Base-by-base conservation (phyloP, 2,888 invertebrate genomes). In the Harpagoxenus sublaevis region DNA sequence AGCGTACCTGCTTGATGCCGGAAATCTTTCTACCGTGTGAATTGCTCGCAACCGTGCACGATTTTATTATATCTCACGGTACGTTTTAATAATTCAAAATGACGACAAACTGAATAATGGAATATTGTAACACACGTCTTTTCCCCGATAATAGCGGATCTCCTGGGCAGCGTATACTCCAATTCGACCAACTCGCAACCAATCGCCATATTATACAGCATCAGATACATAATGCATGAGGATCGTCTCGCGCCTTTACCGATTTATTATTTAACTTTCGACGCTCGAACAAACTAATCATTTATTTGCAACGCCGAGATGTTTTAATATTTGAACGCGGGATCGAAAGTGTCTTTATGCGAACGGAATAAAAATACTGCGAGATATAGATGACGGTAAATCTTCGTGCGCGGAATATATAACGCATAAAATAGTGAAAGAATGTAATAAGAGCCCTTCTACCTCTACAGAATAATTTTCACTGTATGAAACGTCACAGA, bases 251-350 rank as follows among this genome's bases (percentile, higher is more conserved):
- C 42, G 23, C 31, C 53, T 53, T 45, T 5, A 15, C 15, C 48
- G 18, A 79, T 79, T 71, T 71, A 79, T 79, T 79, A 79, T 79
- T 79, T 79, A 79, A 35, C 12, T 57, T 10, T 35, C 35, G 23
- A 57, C 35, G n/a, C 31, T 78, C 31, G 78, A 12, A 71, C 79
- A 31, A 79, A 35, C 53, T 71, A 79, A 71, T 79, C 28, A 79
- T 79, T 71, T 79, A 71, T 71, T 48, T 71, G 71, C 71, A 48
- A 18, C 48, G 45, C 28, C 23, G 57, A 78, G 23, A 35, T 45
- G 45, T 71, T 48, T 79, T 15, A 71, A 79, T 79, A 71, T 79
- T 71, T 79, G 10, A 79, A 35, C 10, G 55, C 35, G 71, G 12
- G 45, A 71, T 70, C 71, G 71, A 71, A 57, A 45, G 42, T 42